Percentiles rank a stretch among this genome's conserved stretches.
Conservation (phyloP, 2,888 invertebrate genomes). For the Ditula angustiorana region DNA sequence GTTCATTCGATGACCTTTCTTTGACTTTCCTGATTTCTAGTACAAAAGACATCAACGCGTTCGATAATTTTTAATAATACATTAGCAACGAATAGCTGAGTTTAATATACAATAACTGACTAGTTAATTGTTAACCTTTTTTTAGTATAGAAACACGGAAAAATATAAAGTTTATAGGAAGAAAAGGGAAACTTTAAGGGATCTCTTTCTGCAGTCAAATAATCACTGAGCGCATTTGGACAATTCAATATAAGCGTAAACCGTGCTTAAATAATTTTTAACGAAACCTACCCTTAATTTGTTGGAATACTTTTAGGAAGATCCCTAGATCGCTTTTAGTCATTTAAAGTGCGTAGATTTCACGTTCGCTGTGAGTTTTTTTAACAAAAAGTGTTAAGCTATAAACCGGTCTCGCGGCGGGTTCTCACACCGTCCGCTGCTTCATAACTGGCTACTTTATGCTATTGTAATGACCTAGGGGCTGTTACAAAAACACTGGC, state of each 20-base stretch:
- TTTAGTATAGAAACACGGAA: too few species aligned
- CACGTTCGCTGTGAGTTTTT: slow-evolving; percentile 55
- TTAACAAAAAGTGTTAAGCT: slow-evolving; percentile 72
- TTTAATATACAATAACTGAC: too few species aligned
- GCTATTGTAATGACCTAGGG: slow-evolving; percentile 82
- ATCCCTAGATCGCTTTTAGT: neutral
- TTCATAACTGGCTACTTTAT: slow-evolving; percentile 82
- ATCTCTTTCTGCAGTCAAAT: too few species aligned
- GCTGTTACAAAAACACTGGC: slow-evolving; percentile 75
- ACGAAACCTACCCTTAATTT: neutral
- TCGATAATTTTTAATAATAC: too few species aligned
- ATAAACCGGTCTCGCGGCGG: slow-evolving; percentile 70
- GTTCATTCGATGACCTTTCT: too few species aligned
- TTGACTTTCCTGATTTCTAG: too few species aligned
- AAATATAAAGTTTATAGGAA: too few species aligned
- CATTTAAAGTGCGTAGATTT: slow-evolving; percentile 30
- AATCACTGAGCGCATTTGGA: too few species aligned
- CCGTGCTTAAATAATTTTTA: neutral
- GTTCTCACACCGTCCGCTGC: slow-evolving; percentile 69
- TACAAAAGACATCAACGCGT: too few species aligned
- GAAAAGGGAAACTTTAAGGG: too few species aligned
- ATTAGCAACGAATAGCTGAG: too few species aligned
- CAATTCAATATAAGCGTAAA: neutral
- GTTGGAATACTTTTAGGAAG: neutral
- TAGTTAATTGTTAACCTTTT: too few species aligned